Base-by-base conservation (phyloP, 2,797 vertebrate genomes). In the Saxicola maurus region DNA sequence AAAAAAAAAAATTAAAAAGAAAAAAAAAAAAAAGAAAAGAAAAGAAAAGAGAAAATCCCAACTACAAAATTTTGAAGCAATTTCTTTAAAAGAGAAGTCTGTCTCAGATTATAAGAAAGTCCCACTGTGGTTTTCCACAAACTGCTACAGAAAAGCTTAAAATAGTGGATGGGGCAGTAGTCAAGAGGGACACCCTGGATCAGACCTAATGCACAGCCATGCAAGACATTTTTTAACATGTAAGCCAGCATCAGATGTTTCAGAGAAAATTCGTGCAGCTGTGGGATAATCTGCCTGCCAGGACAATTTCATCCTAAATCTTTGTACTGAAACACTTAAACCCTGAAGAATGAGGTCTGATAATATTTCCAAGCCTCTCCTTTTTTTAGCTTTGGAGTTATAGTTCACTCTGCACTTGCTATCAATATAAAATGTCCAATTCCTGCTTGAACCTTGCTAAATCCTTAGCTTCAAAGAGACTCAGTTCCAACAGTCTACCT, bases 231-330 rank as follows among this genome's bases (percentile, higher is more conserved):
- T 92, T 91, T 89, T 78, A 90, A 62, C 62, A 67, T 72, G 33
- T 53, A 81, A 94, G 64, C 75, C 79, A 94, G 82, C 35, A 83
- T 69, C 66, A 94, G 87, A 82, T 85, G 85, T 66, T 92, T 89
- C 55, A 59, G 42, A 87, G 82, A 87, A 92, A 90, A 91, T 60
- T 75, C 60, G 20, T 78, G 74, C 92, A 94, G 85, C 89, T 92
- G 92, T 87, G 77, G 90, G 82, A 87, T 87, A 87, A 93, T 87
- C 92, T 92, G 69, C 78, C 87, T 92, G 90, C 76, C 86, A 94
- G 79, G 89, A 92, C 82, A 69, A 92, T 89, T 91, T 96, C 73
- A 82, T 81, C 64, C 64, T 86, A 82, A 90, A 91, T 87, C 90
- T 88, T 92, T 82, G 27, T 62, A 52, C 21, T 91, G 83, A 80